Evolutionary conservation across 1,140 invertebrate genomes (phyloP).

Genomic region (Asbolus verrucosus): DNA sequence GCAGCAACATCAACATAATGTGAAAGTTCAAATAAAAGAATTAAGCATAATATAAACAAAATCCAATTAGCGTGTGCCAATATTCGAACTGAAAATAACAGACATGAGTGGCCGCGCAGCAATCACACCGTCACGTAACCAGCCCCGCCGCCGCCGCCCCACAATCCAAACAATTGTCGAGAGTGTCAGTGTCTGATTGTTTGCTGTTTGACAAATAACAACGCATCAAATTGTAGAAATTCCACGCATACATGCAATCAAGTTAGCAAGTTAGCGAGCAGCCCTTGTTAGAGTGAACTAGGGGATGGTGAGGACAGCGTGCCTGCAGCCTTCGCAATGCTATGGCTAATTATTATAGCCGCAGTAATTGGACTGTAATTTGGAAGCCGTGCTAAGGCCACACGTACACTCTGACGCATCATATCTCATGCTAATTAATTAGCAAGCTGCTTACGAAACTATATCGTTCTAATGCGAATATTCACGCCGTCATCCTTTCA

Average conservation of each 20-base stretch:
- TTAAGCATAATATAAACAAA: constrained; percentile 26
- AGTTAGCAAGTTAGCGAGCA: constrained; percentile 33
- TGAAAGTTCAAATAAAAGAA: constrained; percentile 20
- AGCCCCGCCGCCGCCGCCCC: constrained; percentile 4
- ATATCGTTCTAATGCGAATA: constrained; percentile 20
- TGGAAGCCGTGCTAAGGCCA: constrained; percentile 23
- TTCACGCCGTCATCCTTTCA: constrained; percentile 12
- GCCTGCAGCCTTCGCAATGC: constrained; percentile 27
- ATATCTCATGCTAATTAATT: constrained; percentile 37
- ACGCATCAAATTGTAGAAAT: constrained; percentile 44
- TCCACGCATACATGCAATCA: constrained; percentile 41
- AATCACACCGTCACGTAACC: constrained; percentile 30
- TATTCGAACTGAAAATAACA: constrained; percentile 28
- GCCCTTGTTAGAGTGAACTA: constrained; percentile 29
- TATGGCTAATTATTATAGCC: constrained; percentile 42
- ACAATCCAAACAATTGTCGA: constrained; percentile 35
- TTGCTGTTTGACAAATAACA: constrained; percentile 41
- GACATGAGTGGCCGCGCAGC: constrained; percentile 19
- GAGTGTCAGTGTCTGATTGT: constrained; percentile 40
- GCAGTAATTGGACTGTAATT: constrained; percentile 41
- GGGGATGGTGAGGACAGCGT: background rate
- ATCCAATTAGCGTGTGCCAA: constrained; percentile 24
- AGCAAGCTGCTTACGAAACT: constrained; percentile 37
- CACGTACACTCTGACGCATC: constrained; percentile 28
- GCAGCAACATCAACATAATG: constrained; percentile 24